A percentile compares a stretch with the other conserved stretches of the same genome.
phyloP scores from a whole-genome alignment of 2,888 invertebrate species.

The Selenia dentaria region DNA sequence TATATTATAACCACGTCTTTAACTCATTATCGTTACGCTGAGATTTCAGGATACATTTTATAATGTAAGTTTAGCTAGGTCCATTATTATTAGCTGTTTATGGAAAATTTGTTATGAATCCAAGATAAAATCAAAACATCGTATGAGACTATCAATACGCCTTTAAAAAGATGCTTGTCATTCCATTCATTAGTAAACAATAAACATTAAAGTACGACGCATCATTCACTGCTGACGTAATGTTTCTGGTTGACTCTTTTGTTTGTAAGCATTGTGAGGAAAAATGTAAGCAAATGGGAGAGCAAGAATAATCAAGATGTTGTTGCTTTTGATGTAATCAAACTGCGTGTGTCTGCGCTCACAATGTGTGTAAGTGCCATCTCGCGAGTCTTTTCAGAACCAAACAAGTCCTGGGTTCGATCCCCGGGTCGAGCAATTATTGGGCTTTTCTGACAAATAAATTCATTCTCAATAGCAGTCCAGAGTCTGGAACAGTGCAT shows the following conservation, averaged over 20 bases:
- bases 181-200: constrained; percentile 45
- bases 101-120: no score
- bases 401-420: no score
- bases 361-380: constrained; percentile 2
- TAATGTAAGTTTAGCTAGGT: no score
- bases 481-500: no score
- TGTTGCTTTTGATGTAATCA: constrained; percentile 13
- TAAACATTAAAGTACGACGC: constrained; percentile 53
- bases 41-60: no score
- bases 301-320: not conserved
- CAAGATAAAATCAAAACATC: constrained; percentile 3
- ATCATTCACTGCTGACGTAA: constrained; percentile 26
- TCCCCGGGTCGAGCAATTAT: no score
- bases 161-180: constrained; percentile 42
- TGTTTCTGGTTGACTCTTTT: constrained; percentile 4
- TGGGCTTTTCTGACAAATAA: no score
- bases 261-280: constrained; percentile 29
- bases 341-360: constrained; percentile 12
- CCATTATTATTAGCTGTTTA: no score
- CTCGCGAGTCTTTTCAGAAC: constrained; percentile 16
- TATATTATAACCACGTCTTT: constrained; percentile 1
- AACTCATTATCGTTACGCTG: not conserved
- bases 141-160: constrained; percentile 21
- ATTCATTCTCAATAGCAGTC: no score
- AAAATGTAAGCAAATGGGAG: constrained; percentile 22